A percentile compares a stretch with the other conserved stretches of the same genome.
phyloP scores from a whole-genome alignment of 2,888 invertebrate genomes.

The Nymphalis polychloros region DNA sequence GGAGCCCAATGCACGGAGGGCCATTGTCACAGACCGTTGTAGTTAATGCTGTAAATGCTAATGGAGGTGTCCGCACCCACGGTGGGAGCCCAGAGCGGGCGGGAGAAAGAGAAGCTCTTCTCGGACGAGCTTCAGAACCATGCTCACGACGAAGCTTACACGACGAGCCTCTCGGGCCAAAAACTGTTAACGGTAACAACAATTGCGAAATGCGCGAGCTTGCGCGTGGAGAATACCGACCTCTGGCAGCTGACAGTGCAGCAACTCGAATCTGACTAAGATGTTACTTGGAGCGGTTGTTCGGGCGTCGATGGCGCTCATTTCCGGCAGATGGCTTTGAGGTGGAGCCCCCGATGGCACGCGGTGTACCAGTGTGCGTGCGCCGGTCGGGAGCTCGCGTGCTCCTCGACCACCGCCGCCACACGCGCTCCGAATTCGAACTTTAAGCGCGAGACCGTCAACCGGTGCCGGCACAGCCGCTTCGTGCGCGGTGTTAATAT shows the following conservation, averaged over 20 bases:
- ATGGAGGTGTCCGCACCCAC: conserved; percentile 82
- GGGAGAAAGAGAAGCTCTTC: conserved; percentile 82
- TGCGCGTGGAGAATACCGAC: conserved; percentile 78
- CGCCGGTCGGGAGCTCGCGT: conserved; percentile 61
- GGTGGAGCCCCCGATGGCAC: conserved; percentile 60
- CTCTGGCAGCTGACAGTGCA: conserved; percentile 76
- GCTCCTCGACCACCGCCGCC: conserved; percentile 73
- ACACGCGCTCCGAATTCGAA: conserved; percentile 79
- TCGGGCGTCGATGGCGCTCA: conserved; percentile 82
- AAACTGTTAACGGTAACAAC: conserved; percentile 87
- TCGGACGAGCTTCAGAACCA: conserved; percentile 76
- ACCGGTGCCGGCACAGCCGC: conserved; percentile 36
- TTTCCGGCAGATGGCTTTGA: conserved; percentile 72
- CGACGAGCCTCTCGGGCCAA: conserved; percentile 80
- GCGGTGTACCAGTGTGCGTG: conserved; percentile 50
- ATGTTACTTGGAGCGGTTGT: conserved; percentile 88
- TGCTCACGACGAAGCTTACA: conserved; percentile 69
- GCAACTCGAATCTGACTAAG: conserved; percentile 87
- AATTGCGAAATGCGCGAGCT: conserved; percentile 91
- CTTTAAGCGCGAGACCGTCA: conserved; percentile 54
- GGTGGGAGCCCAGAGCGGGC: conserved; percentile 79
- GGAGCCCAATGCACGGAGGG: conserved; percentile 74
- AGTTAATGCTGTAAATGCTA: conserved; percentile 79
- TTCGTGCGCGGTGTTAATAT: conserved; percentile 41
- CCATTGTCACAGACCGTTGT: conserved; percentile 75